These are phyloP conservation scores for Euura lappo DNA, from an alignment of 1,140 invertebrate genomes.

Conservation along the genomic window DNA sequence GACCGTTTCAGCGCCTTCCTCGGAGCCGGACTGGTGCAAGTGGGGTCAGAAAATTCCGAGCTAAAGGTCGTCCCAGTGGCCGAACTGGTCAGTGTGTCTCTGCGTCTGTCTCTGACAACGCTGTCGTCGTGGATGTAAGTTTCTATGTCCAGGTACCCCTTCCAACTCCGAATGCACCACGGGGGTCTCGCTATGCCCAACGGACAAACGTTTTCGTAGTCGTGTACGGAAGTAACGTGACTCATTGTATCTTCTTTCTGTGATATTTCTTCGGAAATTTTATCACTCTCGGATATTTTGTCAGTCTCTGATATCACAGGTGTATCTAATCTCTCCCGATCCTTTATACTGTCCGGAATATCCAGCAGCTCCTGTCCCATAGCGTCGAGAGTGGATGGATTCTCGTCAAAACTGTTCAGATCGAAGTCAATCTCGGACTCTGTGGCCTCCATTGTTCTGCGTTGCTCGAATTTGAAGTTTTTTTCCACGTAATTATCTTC, in stretches of 20 bases:
- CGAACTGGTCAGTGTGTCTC: slow-evolving; percentile 64
- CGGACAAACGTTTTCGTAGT: slow-evolving; percentile 73
- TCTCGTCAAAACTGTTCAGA: slow-evolving; percentile 11
- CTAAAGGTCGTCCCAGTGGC: slow-evolving; percentile 49
- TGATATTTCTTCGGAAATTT: slow-evolving; percentile 26
- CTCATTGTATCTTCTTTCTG: slow-evolving; percentile 62
- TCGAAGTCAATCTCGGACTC: slow-evolving; percentile 9
- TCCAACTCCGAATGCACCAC: slow-evolving; percentile 73
- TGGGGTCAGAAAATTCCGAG: slow-evolving; percentile 49
- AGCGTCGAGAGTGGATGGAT: neutral
- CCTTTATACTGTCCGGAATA: slow-evolving; percentile 26
- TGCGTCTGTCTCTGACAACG: slow-evolving; percentile 63
- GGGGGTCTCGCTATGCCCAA: slow-evolving; percentile 70
- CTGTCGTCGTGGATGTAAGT: slow-evolving; percentile 70
- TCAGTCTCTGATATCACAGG: slow-evolving; percentile 30
- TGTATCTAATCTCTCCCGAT: slow-evolving; percentile 33
- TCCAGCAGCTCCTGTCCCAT: slow-evolving; percentile 10
- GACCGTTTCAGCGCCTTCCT: slow-evolving; percentile 48
- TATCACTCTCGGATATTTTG: slow-evolving; percentile 21
- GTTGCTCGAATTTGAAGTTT: slow-evolving; percentile 26
- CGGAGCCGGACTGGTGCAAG: slow-evolving; percentile 56
- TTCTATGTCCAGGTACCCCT: slow-evolving; percentile 70
- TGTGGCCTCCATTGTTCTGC: slow-evolving; percentile 14
- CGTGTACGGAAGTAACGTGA: slow-evolving; percentile 68
- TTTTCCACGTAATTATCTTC: slow-evolving; percentile 34